A percentile compares a stretch with the other conserved stretches of the same genome.
Evolutionary conservation across 2,113 vertebrate genomes (phyloP).

Genomic region (Anguilla rostrata): DNA sequence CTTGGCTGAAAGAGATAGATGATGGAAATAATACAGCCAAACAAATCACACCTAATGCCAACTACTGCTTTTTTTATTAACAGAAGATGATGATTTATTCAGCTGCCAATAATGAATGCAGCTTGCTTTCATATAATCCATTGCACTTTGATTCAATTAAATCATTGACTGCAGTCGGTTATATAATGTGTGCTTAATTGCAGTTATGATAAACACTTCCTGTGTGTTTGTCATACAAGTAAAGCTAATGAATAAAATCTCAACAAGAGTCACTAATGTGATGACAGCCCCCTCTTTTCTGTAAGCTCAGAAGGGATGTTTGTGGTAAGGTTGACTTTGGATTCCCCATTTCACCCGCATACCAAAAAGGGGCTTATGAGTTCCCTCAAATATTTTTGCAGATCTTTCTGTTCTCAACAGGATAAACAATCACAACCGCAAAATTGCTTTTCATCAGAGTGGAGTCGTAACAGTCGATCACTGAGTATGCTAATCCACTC

Average conservation of each 20-base stretch:
- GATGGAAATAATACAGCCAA: slow-evolving; percentile 10
- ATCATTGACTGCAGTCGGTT: background rate
- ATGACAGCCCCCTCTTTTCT: background rate
- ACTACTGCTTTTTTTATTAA: slow-evolving; percentile 9
- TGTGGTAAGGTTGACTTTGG: background rate
- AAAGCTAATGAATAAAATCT: background rate
- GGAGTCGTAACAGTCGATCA: no score
- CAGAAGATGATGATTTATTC: background rate
- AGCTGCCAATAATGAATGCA: slow-evolving; percentile 16
- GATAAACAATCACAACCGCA: background rate
- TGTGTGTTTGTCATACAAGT: background rate
- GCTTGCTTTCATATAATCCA: background rate
- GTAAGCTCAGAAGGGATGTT: background rate
- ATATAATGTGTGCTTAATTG: background rate
- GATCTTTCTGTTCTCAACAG: background rate
- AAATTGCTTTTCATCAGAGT: no score
- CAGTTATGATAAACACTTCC: slow-evolving; percentile 11
- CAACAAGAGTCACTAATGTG: background rate
- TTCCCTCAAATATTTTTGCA: background rate
- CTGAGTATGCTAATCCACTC: background rate
- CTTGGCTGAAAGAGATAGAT: background rate
- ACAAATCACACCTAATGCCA: background rate
- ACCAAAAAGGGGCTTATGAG: background rate
- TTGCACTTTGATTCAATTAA: background rate
- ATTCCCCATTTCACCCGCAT: background rate